Conservation (phyloP, 2,113 vertebrate genomes). For the western clawed frog (Xenopus tropicalis) region UCB_Xtro_10.0 CM004446.2:63297001-63297500, state of each 20-base stretch:
- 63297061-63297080: conserved; percentile 10
- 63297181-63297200: conserved; percentile 18
- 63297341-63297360: too few species aligned
- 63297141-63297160: conserved; percentile 41
- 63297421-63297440: too few species aligned
- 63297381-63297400: too few species aligned
- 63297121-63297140: conserved; percentile 26
- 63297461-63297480: too few species aligned
- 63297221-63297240: conserved; percentile 6
- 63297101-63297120: conserved; percentile 15
- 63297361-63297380: too few species aligned
- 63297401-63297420: too few species aligned
- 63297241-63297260: conserved; percentile 9
- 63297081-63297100: conserved; percentile 17
- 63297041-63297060: conserved; percentile 2
- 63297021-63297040: background rate
- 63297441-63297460: too few species aligned
- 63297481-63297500: too few species aligned
- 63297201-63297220: conserved; percentile 7
- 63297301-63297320: too few species aligned
- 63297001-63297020: background rate
- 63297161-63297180: conserved; percentile 13
- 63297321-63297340: too few species aligned
- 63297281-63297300: background rate
- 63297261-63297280: conserved; percentile 1